Base-by-base conservation (phyloP, 2,888 invertebrate genomes). In the Eueremaeus valkanovi region DNA sequence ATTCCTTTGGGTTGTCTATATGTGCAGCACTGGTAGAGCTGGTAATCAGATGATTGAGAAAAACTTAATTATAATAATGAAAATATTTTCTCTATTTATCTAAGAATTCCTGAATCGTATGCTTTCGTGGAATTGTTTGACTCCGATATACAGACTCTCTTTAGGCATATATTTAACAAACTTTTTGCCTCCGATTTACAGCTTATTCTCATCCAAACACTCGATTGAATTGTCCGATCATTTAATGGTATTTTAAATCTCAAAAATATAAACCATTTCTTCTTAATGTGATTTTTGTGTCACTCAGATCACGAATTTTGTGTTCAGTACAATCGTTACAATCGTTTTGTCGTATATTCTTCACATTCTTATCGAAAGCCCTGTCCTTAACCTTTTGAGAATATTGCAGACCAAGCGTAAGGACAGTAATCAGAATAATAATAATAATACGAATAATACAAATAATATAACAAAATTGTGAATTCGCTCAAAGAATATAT, bases 11-110 rank as follows among this genome's bases (percentile, higher is more conserved):
- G 27, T 74, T 0, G 68, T 74, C 27, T 74, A 74, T 31, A 36
- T 74, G 21, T 74, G 75, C 49, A 40, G 75, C 29, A 74, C 75
- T 36, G 68, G 68, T 13, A 40, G 75, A 74, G 72, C 49, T 9
- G n/a, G 55, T 49, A 55, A 51, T 49, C 18, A 5, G 2, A 6
- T 3, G 9, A 6, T 27, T 27, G 24, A 55, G 3, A 9, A 27
- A 55, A 11, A 24, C 11, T 55, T 0, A 21, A 73, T 51, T 55
- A n/a, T n/a, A 49, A 24, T 55, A 21, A 55, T 55, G 21, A 1
- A 55, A 55, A 24, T 36, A 2, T 24, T 6, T 29, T 36, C 21
- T 55, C 66, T n/a, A n/a, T n/a, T n/a, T n/a, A n/a, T n/a, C n/a
- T n/a, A n/a, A 74, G 75, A 6, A 21, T 74, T 49, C 42, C 21